These are phyloP conservation scores for Mythimna albipuncta DNA, from an alignment of 2,888 invertebrate genomes.

Conservation along the genomic window DNA sequence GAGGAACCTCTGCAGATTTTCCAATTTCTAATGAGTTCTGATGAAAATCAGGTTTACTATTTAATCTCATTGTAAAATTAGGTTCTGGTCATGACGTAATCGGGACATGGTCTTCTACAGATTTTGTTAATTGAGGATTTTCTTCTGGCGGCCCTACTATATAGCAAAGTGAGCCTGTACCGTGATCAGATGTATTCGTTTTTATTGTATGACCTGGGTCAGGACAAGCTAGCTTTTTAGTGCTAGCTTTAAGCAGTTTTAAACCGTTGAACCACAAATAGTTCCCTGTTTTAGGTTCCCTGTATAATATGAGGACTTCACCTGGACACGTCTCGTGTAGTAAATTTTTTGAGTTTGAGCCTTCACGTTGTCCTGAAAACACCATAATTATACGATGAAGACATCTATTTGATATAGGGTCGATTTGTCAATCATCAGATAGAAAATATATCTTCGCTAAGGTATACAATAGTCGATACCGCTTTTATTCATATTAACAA, in stretches of 20 bases:
- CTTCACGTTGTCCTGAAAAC: conserved; percentile 15
- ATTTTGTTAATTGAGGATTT: background rate
- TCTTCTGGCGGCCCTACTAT: background rate
- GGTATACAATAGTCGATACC: background rate
- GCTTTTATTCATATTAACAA: background rate
- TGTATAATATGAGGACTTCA: background rate
- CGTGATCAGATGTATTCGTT: background rate
- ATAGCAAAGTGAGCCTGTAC: background rate
- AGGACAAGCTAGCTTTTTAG: background rate
- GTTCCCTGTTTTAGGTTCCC: background rate
- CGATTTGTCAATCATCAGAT: conserved; percentile 1
- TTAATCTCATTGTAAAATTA: background rate
- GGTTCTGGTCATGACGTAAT: background rate
- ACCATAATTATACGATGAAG: conserved; percentile 5
- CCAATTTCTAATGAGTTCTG: background rate
- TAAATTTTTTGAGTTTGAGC: background rate
- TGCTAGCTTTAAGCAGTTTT: too few relatives aligned
- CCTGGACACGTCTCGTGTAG: background rate
- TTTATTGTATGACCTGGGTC: background rate
- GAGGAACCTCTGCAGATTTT: background rate
- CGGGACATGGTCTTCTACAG: background rate
- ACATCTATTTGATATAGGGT: too few relatives aligned
- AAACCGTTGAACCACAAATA: too few relatives aligned
- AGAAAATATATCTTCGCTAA: too few relatives aligned
- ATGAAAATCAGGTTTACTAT: background rate